A percentile compares a stretch with the other conserved stretches of the same genome.
phyloP scores from a whole-genome alignment of 2,888 invertebrate species.

The Torymus tubicola region DNA sequence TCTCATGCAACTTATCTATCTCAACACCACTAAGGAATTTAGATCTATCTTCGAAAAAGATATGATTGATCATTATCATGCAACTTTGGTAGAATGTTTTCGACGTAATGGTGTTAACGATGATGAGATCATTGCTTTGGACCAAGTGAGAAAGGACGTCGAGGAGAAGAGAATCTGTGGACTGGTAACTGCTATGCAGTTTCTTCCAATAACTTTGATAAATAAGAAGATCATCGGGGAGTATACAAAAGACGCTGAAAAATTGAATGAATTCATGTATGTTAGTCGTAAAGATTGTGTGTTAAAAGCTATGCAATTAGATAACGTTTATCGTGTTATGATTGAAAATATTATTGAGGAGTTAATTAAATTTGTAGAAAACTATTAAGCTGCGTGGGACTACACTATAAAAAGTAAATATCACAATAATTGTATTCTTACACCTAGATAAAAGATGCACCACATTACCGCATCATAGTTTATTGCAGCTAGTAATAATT shows the following conservation, averaged over 20 bases:
- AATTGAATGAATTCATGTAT: not conserved
- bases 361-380: conserved; percentile 2
- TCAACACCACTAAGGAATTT: not conserved
- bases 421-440: too few species aligned
- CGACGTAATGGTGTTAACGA: not conserved
- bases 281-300: conserved; percentile 28
- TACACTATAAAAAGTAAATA: too few species aligned
- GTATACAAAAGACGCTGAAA: not conserved
- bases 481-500: too few species aligned
- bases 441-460: too few species aligned
- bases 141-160: not conserved
- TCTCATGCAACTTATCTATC: conserved; percentile 16
- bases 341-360: conserved; percentile 16
- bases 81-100: not conserved
- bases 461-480: too few species aligned
- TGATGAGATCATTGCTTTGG: not conserved
- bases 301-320: conserved; percentile 5
- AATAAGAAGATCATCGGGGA: conserved; percentile 13
- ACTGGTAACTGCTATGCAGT: conserved; percentile 6
- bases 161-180: conserved; percentile 33
- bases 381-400: too few species aligned
- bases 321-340: not conserved
- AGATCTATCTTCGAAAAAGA: conserved; percentile 10
- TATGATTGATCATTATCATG: conserved; percentile 32
- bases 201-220: conserved; percentile 31